Evolutionary conservation across 2,113 vertebrate genomes (phyloP).

Genomic region (Plestiodon gilberti): DNA sequence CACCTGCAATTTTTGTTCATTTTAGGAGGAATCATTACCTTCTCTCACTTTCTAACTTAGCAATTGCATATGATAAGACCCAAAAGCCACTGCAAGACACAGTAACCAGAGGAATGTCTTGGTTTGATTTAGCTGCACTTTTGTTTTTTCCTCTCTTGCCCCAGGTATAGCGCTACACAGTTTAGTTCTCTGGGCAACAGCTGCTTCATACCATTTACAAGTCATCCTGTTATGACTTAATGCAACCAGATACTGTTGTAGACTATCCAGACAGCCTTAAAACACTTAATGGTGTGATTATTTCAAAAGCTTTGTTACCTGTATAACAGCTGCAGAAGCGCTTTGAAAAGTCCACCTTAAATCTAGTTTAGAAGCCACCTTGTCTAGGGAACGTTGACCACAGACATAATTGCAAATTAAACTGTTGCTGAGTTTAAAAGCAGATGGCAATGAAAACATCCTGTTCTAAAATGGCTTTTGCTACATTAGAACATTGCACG

Average conservation of each 20-base stretch:
- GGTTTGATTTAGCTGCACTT: background rate
- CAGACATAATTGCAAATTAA: constrained; percentile 11
- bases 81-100: background rate
- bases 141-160: background rate
- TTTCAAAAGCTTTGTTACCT: constrained; percentile 22
- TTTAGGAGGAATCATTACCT: background rate
- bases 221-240: constrained; percentile 8
- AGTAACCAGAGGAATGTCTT: background rate
- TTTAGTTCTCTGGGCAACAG: constrained; percentile 1
- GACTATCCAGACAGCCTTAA: background rate
- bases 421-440: background rate
- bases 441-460: background rate
- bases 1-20: background rate
- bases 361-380: background rate
- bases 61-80: background rate
- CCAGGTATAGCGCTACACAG: background rate
- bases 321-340: background rate
- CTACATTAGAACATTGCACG: background rate
- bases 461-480: background rate
- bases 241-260: constrained; percentile 15
- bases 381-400: background rate
- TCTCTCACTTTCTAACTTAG: background rate
- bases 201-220: constrained; percentile 15
- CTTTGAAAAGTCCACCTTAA: constrained; percentile 6
- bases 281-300: background rate